Evolutionary conservation across 2,113 vertebrate species (phyloP).

Genomic region (Hyperopisus bebe): DNA sequence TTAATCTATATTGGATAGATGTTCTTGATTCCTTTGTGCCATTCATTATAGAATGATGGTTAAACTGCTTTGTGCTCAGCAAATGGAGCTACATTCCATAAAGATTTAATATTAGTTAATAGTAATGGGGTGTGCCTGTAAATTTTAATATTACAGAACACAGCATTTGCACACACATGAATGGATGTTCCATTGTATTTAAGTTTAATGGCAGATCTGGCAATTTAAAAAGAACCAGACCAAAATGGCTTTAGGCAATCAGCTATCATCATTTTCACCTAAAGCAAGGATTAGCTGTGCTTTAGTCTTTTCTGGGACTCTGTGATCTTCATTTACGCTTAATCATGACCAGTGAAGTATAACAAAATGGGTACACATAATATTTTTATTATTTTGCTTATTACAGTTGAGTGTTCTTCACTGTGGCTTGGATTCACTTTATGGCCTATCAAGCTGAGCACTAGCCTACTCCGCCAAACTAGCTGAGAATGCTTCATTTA

Average conservation of each 20-base stretch:
- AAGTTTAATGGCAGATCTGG: not conserved
- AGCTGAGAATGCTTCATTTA: not conserved
- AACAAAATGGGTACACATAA: not conserved
- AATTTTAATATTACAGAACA: not conserved
- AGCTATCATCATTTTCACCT: not conserved
- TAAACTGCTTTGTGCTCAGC: not conserved
- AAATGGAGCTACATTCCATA: not conserved
- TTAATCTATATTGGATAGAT: not conserved
- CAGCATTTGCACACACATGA: not conserved
- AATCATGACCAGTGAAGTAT: not conserved
- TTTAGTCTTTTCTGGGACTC: not conserved
- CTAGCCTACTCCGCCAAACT: not conserved
- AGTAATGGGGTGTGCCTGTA: not conserved
- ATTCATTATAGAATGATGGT: not conserved
- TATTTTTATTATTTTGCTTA: not conserved
- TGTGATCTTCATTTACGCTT: not conserved
- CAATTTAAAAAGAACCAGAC: not conserved
- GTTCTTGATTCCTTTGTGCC: not conserved
- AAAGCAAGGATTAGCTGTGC: not conserved
- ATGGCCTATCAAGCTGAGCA: not conserved
- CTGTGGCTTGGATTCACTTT: not conserved
- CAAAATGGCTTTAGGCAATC: not conserved
- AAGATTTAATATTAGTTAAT: not conserved
- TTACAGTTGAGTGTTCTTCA: not conserved
- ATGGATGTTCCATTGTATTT: not conserved